Base-by-base conservation (phyloP, 2,888 invertebrate genomes). In the Drosophila lutescens region DNA sequence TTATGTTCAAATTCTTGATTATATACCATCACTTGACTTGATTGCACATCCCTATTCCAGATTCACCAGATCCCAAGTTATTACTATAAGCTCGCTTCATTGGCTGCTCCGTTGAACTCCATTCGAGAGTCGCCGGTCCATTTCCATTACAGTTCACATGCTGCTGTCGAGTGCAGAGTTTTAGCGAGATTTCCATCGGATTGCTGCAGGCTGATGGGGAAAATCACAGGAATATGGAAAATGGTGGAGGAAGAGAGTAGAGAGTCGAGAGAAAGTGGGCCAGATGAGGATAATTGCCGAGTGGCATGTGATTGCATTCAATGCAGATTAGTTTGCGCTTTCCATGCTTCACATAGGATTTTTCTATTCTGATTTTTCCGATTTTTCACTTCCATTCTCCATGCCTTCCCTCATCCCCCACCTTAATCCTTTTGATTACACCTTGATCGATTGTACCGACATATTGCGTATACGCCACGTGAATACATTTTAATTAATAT, bases 401-500 rank as follows among this genome's bases (percentile, higher is more conserved):
- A n/a, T n/a, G n/a, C n/a, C n/a, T n/a, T n/a, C 8, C 23, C 20
- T 26, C 9, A 26, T 26, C 9, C 8, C 9, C 10, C 2, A 12
- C 1, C 32, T 47, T 32, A 47, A 32, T 17, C 47, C 47, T 7
- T 32, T 47, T 32, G 32, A 47, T 32, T 17, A 12, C 30, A 47
- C 2, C 8, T 40, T 30, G n/a, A 12, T 40, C 51, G 9, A 17
- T 12, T n/a, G 68, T 15, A 32, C 17, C 30, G 47, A 32, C 47
- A 47, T 12, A 32, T 17, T 30, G 47, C 47, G 47, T 12, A 17
- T 32, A 32, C 17, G 30, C 32, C 47, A 12, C 7, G 55, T 81
- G 66, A 75, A 67, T 32, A 68, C 54, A 76, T 63, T 70, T 74
- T 79, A 82, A 85, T 82, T 81, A 81, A 77, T 75, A 68, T 46